Conservation (phyloP, 2,113 vertebrate species). For the Carettochelys insculpta region DNA sequence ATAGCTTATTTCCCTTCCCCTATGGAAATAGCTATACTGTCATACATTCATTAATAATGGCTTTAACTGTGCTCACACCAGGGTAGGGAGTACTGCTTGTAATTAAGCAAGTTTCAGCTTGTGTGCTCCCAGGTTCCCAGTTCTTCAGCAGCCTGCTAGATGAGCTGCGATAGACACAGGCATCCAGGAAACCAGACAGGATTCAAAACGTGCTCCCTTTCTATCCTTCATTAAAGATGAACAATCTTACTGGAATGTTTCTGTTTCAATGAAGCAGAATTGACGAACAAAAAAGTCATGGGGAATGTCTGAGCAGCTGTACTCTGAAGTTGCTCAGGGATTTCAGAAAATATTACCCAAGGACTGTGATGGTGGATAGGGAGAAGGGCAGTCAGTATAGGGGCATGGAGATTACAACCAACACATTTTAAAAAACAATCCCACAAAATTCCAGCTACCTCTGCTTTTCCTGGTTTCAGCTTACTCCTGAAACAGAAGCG, state of each 20-base stretch:
- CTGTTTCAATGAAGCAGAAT: background rate
- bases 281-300: background rate
- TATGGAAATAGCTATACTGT: background rate
- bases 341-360: background rate
- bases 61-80: background rate
- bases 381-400: accelerated
- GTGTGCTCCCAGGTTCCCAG: background rate
- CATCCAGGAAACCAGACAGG: accelerated
- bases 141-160: background rate
- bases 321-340: background rate
- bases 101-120: background rate
- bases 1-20: background rate
- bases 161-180: background rate
- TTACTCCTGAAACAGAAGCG: background rate
- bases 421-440: background rate
- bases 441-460: background rate
- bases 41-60: background rate
- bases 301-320: background rate
- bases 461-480: conserved; percentile 1
- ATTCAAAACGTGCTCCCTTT: background rate
- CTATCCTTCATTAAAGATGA: background rate
- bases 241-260: background rate
- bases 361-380: background rate
- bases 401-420: background rate
- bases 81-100: background rate